Conservation (phyloP, 2,888 invertebrate species). For the Hedya salicella region DNA sequence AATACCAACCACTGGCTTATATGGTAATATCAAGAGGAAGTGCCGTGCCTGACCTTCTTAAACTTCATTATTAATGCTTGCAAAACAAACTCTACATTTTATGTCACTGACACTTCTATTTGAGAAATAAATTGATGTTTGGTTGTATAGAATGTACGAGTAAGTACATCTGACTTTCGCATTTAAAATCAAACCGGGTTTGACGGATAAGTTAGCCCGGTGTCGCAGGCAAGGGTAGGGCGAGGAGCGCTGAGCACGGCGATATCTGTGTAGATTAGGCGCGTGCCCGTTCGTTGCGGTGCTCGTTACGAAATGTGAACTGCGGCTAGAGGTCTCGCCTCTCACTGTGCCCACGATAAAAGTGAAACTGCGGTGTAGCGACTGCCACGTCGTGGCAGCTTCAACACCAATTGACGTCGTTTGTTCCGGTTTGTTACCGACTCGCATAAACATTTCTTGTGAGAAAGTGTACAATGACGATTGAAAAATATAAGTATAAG, state of each 20-base stretch:
- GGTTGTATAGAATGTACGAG: neutral
- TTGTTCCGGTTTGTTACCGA: constrained; percentile 71
- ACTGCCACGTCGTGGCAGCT: constrained; percentile 71
- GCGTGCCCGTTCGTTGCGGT: constrained; percentile 66
- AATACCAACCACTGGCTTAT: constrained; percentile 64
- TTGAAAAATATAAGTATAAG: constrained; percentile 4
- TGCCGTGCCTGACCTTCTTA: constrained; percentile 38
- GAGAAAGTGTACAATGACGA: constrained; percentile 31
- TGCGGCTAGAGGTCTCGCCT: constrained; percentile 77
- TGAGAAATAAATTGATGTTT: neutral
- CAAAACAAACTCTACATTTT: constrained; percentile 1
- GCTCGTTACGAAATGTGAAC: constrained; percentile 80
- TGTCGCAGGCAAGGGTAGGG: neutral
- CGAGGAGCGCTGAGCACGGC: constrained; percentile 12
- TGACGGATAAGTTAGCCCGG: neutral
- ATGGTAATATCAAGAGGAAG: constrained; percentile 46
- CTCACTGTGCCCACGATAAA: constrained; percentile 79
- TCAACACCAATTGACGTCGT: constrained; percentile 63
- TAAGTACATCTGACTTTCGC: neutral
- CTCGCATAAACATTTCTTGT: constrained; percentile 22
- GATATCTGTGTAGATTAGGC: constrained; percentile 59
- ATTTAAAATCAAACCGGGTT: neutral
- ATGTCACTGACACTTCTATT: neutral
- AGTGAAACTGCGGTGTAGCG: constrained; percentile 80
- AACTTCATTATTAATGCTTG: constrained; percentile 13